These are phyloP conservation scores for Melospiza georgiana DNA, from an alignment of 2,113 vertebrate species.

Conservation along the genomic window DNA sequence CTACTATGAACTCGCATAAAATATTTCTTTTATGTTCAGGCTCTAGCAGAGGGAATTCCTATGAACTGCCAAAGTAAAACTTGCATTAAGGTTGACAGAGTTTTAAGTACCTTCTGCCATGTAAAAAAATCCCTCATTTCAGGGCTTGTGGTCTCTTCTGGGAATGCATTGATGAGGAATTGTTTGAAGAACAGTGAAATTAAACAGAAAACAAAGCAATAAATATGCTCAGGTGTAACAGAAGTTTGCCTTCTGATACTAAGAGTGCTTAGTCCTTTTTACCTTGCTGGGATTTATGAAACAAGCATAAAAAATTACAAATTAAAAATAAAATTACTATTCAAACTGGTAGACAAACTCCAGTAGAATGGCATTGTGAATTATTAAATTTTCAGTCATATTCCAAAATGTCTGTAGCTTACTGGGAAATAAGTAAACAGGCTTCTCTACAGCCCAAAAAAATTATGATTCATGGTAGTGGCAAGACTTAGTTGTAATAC, in stretches of 20 bases:
- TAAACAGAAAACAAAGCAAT: background rate
- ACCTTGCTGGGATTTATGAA: background rate
- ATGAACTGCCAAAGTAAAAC: background rate
- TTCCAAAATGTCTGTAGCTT: background rate
- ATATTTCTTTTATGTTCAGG: background rate
- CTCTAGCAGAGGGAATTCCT: background rate
- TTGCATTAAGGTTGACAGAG: background rate
- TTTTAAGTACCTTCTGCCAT: background rate
- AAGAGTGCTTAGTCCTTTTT: background rate
- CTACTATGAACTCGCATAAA: background rate
- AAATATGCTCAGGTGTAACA: background rate
- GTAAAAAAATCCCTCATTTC: background rate
- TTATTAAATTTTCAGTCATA: background rate
- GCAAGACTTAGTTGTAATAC: background rate
- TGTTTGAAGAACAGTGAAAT: background rate
- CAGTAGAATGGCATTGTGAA: background rate
- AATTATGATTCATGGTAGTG: constrained; percentile 5
- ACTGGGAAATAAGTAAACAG: background rate
- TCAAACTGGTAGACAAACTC: background rate
- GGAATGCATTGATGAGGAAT: background rate
- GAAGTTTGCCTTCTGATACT: background rate
- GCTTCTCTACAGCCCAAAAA: background rate
- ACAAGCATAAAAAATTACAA: background rate
- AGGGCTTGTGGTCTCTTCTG: background rate
- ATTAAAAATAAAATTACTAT: background rate